A percentile compares a stretch with the other conserved stretches of the same genome.
Evolutionary conservation across 2,888 invertebrate species (phyloP).

Genomic region (Miltochrista miniata): DNA sequence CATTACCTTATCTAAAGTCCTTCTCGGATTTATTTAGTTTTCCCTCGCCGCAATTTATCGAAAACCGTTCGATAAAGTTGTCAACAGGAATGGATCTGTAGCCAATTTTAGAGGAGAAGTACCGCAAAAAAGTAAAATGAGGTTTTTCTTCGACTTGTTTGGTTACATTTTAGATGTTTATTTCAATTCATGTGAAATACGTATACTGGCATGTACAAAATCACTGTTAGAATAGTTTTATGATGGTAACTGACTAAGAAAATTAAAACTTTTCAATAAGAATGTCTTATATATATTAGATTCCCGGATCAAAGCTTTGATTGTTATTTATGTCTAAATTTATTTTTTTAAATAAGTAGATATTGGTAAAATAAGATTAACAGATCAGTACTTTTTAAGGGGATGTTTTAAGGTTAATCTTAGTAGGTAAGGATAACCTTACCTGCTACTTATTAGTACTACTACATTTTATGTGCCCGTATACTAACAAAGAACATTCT

Average conservation of each 20-base stretch:
- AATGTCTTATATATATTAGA: too few species aligned
- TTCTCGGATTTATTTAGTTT: constrained; percentile 83
- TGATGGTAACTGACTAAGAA: constrained; percentile 23
- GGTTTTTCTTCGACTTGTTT: constrained; percentile 57
- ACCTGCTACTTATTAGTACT: too few species aligned
- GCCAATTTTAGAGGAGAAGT: constrained; percentile 77
- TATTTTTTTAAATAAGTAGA: too few species aligned
- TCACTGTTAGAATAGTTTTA: constrained; percentile 10
- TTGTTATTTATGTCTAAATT: too few species aligned
- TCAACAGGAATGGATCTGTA: constrained; percentile 81
- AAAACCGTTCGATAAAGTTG: constrained; percentile 83
- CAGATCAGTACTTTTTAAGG: too few species aligned
- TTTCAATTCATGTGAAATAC: constrained; percentile 15
- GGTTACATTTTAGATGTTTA: constrained; percentile 45
- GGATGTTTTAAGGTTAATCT: too few species aligned
- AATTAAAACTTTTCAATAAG: constrained; percentile 10
- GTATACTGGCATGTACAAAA: constrained; percentile 16
- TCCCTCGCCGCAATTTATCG: constrained; percentile 83
- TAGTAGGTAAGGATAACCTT: too few species aligned
- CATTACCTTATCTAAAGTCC: constrained; percentile 84
- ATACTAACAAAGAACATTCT: constrained; percentile 17
- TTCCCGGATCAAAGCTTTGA: too few species aligned
- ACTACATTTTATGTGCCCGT: too few species aligned
- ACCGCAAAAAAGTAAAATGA: constrained; percentile 67
- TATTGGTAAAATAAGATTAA: too few species aligned